A percentile compares a stretch with the other conserved stretches of the same genome.
Evolutionary conservation across 2,113 vertebrate species (phyloP).

Genomic region (Ctenodactylus gundi): DNA sequence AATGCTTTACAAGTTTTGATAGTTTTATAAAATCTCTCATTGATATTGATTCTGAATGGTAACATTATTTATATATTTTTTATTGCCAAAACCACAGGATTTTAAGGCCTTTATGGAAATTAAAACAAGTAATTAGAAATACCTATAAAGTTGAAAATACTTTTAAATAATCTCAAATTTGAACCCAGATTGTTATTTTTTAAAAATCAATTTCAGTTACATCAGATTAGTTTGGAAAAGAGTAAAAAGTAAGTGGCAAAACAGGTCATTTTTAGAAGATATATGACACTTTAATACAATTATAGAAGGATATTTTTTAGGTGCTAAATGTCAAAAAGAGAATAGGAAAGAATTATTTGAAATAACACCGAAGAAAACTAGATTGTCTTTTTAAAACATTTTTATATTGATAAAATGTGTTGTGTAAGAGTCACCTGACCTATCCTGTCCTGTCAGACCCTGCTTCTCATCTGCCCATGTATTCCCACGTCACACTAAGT

Average conservation of each 20-base stretch:
- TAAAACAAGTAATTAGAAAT: slow-evolving; percentile 12
- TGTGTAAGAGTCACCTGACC: slow-evolving; percentile 75
- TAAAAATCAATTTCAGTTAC: slow-evolving; percentile 44
- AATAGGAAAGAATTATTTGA: neutral
- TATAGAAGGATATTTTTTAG: neutral
- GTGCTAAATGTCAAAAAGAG: neutral
- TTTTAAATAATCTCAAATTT: slow-evolving; percentile 35
- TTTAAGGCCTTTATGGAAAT: slow-evolving; percentile 46
- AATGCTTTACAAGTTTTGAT: slow-evolving; percentile 9
- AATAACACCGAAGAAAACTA: slow-evolving; percentile 69
- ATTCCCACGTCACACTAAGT: slow-evolving; percentile 63
- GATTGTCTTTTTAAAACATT: neutral
- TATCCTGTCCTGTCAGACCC: slow-evolving; percentile 57
- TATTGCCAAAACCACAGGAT: neutral
- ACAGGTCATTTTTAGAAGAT: neutral
- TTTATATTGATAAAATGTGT: slow-evolving; percentile 74
- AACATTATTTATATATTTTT: slow-evolving; percentile 5
- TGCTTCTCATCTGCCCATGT: slow-evolving; percentile 74
- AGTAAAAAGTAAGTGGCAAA: neutral
- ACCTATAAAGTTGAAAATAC: neutral
- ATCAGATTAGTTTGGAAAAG: slow-evolving; percentile 5
- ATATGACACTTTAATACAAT: slow-evolving; percentile 11
- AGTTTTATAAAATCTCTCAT: neutral
- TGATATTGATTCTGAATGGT: neutral
- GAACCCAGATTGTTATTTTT: too few relatives aligned